These are phyloP conservation scores for Nebria ingens DNA, from an alignment of 1,140 invertebrate genomes.

Conservation along the genomic window DNA sequence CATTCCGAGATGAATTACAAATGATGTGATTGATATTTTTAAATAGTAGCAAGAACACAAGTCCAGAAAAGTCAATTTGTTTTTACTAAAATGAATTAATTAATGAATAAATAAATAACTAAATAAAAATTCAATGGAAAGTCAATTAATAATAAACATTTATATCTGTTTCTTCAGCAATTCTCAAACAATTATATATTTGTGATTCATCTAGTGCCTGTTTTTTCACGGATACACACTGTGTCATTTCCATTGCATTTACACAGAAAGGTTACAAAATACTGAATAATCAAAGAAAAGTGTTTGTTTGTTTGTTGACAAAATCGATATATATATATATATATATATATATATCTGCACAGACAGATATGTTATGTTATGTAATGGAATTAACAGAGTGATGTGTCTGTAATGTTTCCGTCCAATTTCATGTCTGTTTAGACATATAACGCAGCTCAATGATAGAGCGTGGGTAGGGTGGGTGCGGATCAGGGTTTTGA, in stretches of 20 bases:
- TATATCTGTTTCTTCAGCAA: neutral
- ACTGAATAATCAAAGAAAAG: neutral
- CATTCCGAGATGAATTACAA: neutral
- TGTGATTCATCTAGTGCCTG: neutral
- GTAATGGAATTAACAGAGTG: neutral
- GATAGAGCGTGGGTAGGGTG: slow-evolving; percentile 30
- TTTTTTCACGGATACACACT: neutral
- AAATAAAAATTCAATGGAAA: too few species aligned
- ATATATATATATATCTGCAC: slow-evolving; percentile 1
- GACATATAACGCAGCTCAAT: slow-evolving; percentile 28
- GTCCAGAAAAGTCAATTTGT: slow-evolving; percentile 7
- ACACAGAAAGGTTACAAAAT: neutral
- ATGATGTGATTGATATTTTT: neutral
- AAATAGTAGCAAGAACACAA: neutral
- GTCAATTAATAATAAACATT: neutral
- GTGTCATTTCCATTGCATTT: neutral
- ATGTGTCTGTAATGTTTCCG: slow-evolving; percentile 29
- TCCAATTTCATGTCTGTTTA: slow-evolving; percentile 31
- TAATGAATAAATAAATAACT: neutral
- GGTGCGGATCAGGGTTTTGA: slow-evolving; percentile 30
- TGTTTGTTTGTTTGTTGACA: neutral
- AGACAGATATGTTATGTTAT: too few species aligned
- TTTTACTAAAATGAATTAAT: slow-evolving; percentile 5
- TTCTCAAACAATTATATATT: neutral
- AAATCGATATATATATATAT: neutral